A percentile compares a stretch with the other conserved stretches of the same genome.
Evolutionary conservation across 2,888 invertebrate species (phyloP).

Genomic region (Drosophila lutescens): DNA sequence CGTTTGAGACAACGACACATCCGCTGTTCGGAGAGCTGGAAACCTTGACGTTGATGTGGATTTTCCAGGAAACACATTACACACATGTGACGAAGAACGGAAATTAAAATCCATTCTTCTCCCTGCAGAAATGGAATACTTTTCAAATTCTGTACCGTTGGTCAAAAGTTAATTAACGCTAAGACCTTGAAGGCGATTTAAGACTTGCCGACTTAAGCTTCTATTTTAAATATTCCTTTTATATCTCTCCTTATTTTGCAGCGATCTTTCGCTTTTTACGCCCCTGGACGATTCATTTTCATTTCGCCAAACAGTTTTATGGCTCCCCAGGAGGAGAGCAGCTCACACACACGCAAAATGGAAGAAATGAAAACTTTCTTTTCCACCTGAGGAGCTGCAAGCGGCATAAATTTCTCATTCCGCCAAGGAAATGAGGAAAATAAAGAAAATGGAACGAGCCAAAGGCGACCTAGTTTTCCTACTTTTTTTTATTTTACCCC

Average conservation of each 20-base stretch:
- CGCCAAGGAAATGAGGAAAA: conserved; percentile 11
- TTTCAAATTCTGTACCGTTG: too few relatives aligned
- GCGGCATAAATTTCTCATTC: conserved; percentile 29
- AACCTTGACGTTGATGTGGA: conserved; percentile 50
- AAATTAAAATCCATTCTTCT: conserved; percentile 67
- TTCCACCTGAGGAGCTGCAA: conserved; percentile 30
- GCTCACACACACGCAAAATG: neutral
- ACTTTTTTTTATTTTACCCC: conserved; percentile 6
- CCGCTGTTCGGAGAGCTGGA: conserved; percentile 6
- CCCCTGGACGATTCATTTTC: conserved; percentile 31
- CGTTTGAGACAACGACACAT: conserved; percentile 18
- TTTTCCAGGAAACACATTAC: conserved; percentile 53
- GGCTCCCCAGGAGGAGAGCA: conserved; percentile 22
- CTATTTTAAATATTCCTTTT: conserved; percentile 22
- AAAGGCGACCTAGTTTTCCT: conserved; percentile 35
- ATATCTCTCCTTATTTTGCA: conserved; percentile 5
- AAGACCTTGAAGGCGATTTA: conserved; percentile 10
- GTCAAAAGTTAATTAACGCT: conserved; percentile 1
- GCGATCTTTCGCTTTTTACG: conserved; percentile 9
- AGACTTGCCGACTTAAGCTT: neutral
- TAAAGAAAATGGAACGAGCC: neutral
- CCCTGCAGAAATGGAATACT: neutral
- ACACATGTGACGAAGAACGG: conserved; percentile 64
- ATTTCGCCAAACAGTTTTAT: conserved; percentile 39
- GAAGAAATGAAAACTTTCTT: conserved; percentile 31